Percentiles rank a stretch among this genome's conserved stretches.
Evolutionary conservation across 2,888 invertebrate species (phyloP).

Genomic region (Trachelus iudaicus): DNA sequence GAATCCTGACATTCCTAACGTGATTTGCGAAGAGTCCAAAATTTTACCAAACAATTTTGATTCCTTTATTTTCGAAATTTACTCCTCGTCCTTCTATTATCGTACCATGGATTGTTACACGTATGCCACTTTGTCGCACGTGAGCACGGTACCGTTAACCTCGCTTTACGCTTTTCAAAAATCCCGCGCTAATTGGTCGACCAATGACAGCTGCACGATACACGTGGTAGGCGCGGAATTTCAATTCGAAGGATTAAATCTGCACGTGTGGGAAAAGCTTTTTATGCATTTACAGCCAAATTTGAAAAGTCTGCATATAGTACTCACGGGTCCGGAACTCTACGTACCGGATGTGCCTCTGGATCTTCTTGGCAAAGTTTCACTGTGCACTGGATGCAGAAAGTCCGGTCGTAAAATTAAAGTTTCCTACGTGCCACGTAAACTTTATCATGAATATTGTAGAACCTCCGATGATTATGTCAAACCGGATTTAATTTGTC

Average conservation of each 20-base stretch:
- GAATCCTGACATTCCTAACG: constrained; percentile 71
- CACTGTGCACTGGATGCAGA: constrained; percentile 47
- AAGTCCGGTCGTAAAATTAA: constrained; percentile 34
- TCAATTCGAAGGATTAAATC: constrained; percentile 76
- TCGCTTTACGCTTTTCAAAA: constrained; percentile 70
- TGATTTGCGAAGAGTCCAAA: constrained; percentile 55
- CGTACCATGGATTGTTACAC: constrained; percentile 69
- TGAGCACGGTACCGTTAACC: constrained; percentile 75
- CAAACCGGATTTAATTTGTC: constrained; percentile 69
- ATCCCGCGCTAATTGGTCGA: constrained; percentile 50
- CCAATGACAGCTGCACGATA: constrained; percentile 51
- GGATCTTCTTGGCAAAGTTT: constrained; percentile 69
- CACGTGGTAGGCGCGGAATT: constrained; percentile 77
- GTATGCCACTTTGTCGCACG: constrained; percentile 74
- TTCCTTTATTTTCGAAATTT: constrained; percentile 66
- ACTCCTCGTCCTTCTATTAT: constrained; percentile 66
- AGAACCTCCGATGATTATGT: constrained; percentile 20
- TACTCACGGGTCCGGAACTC: constrained; percentile 76
- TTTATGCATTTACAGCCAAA: constrained; percentile 74
- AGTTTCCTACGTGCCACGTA: constrained; percentile 46
- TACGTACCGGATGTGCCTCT: constrained; percentile 70
- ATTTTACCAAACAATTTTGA: constrained; percentile 68
- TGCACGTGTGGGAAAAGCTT: constrained; percentile 79
- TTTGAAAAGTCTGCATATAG: constrained; percentile 69
- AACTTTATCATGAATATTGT: constrained; percentile 62